These are phyloP conservation scores for Hemicentrotus pulcherrimus DNA, from an alignment of 35 echinoderm and acorn worm species.

Conservation along the genomic window DNA sequence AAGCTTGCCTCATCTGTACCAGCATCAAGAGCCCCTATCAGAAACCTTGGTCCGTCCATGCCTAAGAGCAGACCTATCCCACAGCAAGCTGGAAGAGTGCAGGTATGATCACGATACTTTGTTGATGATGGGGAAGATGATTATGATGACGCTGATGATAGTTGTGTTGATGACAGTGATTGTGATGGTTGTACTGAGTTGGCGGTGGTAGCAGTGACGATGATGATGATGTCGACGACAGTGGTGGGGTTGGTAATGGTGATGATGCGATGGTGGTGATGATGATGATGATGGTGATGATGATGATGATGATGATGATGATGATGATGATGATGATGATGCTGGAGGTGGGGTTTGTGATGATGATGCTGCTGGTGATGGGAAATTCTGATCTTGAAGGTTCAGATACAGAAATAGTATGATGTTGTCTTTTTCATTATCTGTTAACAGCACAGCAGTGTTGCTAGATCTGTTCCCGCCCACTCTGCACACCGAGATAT, in stretches of 20 bases:
- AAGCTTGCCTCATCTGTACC: constrained; percentile 23
- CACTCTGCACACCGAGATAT: constrained; percentile 23
- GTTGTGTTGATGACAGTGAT: background rate
- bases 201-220: background rate
- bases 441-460: background rate
- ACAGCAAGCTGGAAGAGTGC: background rate
- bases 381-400: too few species aligned
- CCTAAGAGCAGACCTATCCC: constrained; percentile 9
- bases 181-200: background rate
- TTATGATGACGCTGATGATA: background rate
- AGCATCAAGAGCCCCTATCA: background rate
- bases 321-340: too few species aligned
- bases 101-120: background rate
- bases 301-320: background rate
- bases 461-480: constrained; percentile 5
- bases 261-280: background rate
- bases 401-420: background rate
- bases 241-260: background rate
- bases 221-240: background rate
- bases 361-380: too few species aligned
- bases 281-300: background rate
- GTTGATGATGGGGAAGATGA: background rate
- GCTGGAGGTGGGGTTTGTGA: too few species aligned
- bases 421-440: background rate
- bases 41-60: background rate